Base-by-base conservation (phyloP, 2,888 invertebrate species). In the Camponotus fellah region DNA sequence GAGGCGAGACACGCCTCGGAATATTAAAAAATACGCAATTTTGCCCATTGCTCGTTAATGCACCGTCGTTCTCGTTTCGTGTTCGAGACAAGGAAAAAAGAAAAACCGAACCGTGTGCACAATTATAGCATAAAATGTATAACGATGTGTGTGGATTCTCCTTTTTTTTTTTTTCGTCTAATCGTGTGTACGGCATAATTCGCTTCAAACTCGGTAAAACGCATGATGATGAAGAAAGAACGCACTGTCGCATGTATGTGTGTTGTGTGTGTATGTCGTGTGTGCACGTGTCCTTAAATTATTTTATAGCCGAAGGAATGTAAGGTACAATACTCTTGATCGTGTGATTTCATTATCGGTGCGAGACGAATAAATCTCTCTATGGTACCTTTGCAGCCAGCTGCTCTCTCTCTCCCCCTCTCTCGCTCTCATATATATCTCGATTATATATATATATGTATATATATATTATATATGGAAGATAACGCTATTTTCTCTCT, bases 241-340 rank as follows among this genome's bases (percentile, higher is more conserved):
- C 83, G 66, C 85, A 84, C 88, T 75, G 62, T 77, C 83, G 74
- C 84, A 74, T 85, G 1, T 75, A 10, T 37, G 10, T 49, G 17
- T 74, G 17, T 40, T 77, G 10, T 37, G 32, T 66, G 4, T 76
- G 40, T 62, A 40, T 75, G 32, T 43, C 17, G 8, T n/a, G 46
- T 21, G 40, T 53, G 37, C 80, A 74, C 60, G 49, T 89, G 83
- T 88, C 85, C 87, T 89, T 91, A 90, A 87, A 92, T 92, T 93
- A 93, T 87, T 90, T 95, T 94, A 95, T 94, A 95, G 94, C 95
- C 95, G 94, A 95, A 95, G 95, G 95, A 95, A 95, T 95, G 95
- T 95, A 95, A 93, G 93, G 94, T 95, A 95, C 95, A 95, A 95
- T 95, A 94, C 94, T 53, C 49, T 94, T 92, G 92, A 95, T 93